Percentiles rank a stretch among this genome's conserved stretches.
These are phyloP conservation scores for Scaptomyza flava DNA, from an alignment of 2,888 invertebrate genomes.

Conservation along the genomic window DNA sequence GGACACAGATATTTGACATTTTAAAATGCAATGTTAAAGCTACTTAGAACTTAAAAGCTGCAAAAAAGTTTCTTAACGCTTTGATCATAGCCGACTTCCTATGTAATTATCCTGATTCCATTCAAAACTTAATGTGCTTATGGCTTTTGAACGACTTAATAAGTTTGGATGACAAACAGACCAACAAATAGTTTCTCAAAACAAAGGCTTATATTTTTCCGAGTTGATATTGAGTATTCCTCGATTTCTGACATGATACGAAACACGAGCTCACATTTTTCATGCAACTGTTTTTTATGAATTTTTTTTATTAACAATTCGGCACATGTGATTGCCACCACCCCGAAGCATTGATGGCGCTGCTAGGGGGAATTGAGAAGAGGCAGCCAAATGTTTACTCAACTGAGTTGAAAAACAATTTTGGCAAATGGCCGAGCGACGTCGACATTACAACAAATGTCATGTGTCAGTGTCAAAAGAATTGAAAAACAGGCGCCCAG, in stretches of 20 bases:
- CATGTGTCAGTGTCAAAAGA: constrained; percentile 81
- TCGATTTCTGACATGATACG: constrained; percentile 11
- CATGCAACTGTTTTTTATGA: constrained; percentile 50
- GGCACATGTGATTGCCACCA: constrained; percentile 45
- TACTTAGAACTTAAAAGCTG: background rate
- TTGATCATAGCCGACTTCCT: too few species aligned
- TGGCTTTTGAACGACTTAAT: too few species aligned
- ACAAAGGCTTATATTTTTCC: background rate
- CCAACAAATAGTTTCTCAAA: background rate
- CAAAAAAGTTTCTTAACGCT: too few species aligned
- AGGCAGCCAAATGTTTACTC: constrained; percentile 78
- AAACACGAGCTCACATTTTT: constrained; percentile 33
- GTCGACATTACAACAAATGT: constrained; percentile 74
- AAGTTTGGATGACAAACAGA: too few species aligned
- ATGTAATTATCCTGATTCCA: too few species aligned
- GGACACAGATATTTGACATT: constrained; percentile 34
- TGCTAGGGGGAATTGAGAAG: constrained; percentile 8
- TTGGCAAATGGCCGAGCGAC: constrained; percentile 76
- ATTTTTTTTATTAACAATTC: constrained; percentile 21
- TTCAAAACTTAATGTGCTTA: too few species aligned
- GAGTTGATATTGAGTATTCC: constrained; percentile 4
- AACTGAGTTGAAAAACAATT: constrained; percentile 83
- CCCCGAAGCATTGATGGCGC: constrained; percentile 10
- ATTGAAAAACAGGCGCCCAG: constrained; percentile 53
- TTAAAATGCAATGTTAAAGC: constrained; percentile 27